Evolutionary conservation across 2,888 invertebrate genomes (phyloP).

Genomic region (Atrina japonica): DNA sequence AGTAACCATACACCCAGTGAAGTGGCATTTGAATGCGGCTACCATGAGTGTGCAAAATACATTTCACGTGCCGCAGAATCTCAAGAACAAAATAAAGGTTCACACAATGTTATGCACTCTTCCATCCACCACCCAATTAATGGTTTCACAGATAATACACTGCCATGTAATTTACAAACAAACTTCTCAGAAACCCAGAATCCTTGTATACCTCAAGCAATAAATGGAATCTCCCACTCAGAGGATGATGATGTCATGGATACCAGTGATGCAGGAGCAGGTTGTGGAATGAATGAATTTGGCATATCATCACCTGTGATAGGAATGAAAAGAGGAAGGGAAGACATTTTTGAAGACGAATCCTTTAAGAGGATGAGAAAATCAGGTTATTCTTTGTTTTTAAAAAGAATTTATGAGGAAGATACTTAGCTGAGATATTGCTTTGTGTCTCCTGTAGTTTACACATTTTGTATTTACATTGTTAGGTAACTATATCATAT

Average conservation of each 20-base stretch:
- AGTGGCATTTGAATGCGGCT: conserved; percentile 65
- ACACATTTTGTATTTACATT: no score
- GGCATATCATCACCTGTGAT: no score
- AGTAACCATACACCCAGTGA: conserved; percentile 66
- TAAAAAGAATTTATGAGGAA: no score
- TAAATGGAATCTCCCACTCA: no score
- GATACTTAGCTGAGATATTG: no score
- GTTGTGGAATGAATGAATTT: background rate
- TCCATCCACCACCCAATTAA: no score
- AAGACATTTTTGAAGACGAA: conserved; percentile 59
- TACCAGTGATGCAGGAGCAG: conserved; percentile 7
- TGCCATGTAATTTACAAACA: no score
- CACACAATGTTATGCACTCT: background rate
- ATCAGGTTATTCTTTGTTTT: conserved; percentile 41
- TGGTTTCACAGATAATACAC: no score
- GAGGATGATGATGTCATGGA: conserved; percentile 52
- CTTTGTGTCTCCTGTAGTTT: no score
- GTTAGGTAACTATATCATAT: no score
- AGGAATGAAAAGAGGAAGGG: conserved; percentile 67
- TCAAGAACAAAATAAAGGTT: conserved; percentile 46
- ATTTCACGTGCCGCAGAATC: conserved; percentile 61
- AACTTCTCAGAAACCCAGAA: conserved; percentile 1
- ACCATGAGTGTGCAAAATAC: conserved; percentile 66
- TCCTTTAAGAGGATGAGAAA: conserved; percentile 42
- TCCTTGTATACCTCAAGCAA: no score